Conservation (phyloP, 2,888 invertebrate genomes). For the Troides aeacus region DNA sequence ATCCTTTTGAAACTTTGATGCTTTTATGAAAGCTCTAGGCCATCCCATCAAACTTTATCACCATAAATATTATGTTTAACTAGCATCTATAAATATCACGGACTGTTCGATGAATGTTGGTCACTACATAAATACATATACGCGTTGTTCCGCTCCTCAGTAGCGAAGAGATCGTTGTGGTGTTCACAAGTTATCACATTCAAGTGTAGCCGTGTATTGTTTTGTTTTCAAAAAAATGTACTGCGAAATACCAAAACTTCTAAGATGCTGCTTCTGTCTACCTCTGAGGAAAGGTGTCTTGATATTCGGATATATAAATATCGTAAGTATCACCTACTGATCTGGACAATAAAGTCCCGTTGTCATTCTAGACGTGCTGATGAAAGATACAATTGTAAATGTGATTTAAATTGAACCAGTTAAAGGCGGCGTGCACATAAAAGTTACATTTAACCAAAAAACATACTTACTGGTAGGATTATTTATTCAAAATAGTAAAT, state of each 20-base stretch:
- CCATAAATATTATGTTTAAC: neutral
- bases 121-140: neutral
- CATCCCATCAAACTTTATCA: too few relatives aligned
- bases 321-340: slow-evolving; percentile 48
- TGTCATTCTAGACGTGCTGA: neutral
- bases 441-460: neutral
- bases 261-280: slow-evolving; percentile 65
- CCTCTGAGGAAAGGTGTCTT: slow-evolving; percentile 60
- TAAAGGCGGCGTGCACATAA: neutral
- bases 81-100: slow-evolving; percentile 8
- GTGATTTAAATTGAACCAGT: too few relatives aligned
- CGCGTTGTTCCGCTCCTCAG: slow-evolving; percentile 6
- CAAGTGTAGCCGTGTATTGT: neutral
- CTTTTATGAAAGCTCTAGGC: too few relatives aligned
- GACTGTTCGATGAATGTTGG: neutral
- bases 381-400: neutral
- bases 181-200: neutral
- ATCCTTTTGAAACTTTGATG: too few relatives aligned
- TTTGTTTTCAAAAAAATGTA: slow-evolving; percentile 47
- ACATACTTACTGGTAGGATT: too few relatives aligned
- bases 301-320: slow-evolving; percentile 57
- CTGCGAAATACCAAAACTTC: slow-evolving; percentile 53
- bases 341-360: neutral
- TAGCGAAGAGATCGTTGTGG: neutral
- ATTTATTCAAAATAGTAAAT: too few relatives aligned